These are phyloP conservation scores for Clusia tigrina DNA, from an alignment of 2,888 invertebrate species.

Conservation along the genomic window DNA sequence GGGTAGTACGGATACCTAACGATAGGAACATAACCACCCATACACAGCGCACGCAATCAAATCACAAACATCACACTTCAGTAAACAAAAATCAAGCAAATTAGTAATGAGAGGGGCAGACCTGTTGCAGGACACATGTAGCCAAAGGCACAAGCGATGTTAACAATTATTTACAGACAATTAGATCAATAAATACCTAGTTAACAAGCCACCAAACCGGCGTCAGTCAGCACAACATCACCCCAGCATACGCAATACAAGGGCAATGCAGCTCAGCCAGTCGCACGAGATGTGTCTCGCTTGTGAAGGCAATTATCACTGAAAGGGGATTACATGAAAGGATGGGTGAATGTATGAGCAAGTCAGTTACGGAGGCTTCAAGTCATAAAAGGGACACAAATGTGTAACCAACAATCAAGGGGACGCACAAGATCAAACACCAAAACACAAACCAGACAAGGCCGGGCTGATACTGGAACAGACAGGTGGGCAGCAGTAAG, in stretches of 20 bases:
- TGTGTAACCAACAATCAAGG: slow-evolving; percentile 11
- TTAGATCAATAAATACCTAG: slow-evolving; percentile 44
- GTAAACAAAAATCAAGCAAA: background rate
- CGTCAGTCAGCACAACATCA: too few relatives aligned
- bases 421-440: background rate
- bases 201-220: slow-evolving; percentile 23
- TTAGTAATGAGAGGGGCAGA: background rate
- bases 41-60: too few relatives aligned
- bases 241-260: background rate
- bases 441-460: background rate
- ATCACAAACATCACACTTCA: background rate
- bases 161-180: slow-evolving; percentile 43
- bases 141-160: background rate
- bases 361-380: too few relatives aligned
- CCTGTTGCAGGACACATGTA: background rate
- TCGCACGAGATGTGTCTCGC: slow-evolving; percentile 18
- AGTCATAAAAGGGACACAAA: too few relatives aligned
- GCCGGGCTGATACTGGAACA: background rate
- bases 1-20: background rate
- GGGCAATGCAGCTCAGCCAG: too few relatives aligned
- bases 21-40: background rate
- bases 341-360: too few relatives aligned
- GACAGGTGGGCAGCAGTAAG: background rate
- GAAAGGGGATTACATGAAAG: background rate
- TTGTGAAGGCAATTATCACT: background rate